Evolutionary conservation across 2,797 vertebrate species (phyloP), one percentile per base, ranked within the genome.

Genomic region (Pyrocephalus nanus): DNA sequence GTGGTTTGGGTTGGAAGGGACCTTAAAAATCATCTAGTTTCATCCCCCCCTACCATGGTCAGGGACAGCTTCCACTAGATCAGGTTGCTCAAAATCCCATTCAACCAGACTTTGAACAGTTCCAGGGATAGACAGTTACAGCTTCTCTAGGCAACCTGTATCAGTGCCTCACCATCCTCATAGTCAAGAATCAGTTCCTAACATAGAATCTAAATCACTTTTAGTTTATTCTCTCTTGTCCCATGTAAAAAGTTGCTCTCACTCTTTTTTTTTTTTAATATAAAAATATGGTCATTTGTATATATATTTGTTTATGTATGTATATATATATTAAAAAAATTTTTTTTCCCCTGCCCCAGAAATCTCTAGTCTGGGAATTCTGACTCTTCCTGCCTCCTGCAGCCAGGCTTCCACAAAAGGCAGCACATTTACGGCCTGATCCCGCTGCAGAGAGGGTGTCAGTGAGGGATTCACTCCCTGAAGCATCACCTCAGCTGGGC

Each of bases 241-340:
- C 29, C 11, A 14, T 64, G 32, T 50, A n/a, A 66, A 29, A 45
- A 5, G 3, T n/a, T 2, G 0, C 11, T 11, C 7, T 72, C 12
- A 5, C 4, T 55, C 1, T 16, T 45, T 65, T 51, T 61, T 13
- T 48, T 65, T 32, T 9, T 58, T 8, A 60, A 5, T n/a, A 45
- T 3, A 21, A 58, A 65, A 38, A 8, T 9, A 13, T 6, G 5
- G 3, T 2, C 6, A 4, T 32, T 67, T 43, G 20, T 50, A 23
- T 54, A 25, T 23, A 17, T 32, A 62, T 50, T 15, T 50, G 25
- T 50, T 15, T 26, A 14, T 26, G 47, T 25, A 14, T 25, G 25
- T 12, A 32, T 23, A 43, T 30, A 13, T 14, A 30, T 7, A 30
- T 23, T 43, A 43, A 19, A 15, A 38, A 38, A 9, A 23, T 8